Evolutionary conservation across 2,797 vertebrate species (phyloP).

Genomic region (Myotis daubentonii): DNA sequence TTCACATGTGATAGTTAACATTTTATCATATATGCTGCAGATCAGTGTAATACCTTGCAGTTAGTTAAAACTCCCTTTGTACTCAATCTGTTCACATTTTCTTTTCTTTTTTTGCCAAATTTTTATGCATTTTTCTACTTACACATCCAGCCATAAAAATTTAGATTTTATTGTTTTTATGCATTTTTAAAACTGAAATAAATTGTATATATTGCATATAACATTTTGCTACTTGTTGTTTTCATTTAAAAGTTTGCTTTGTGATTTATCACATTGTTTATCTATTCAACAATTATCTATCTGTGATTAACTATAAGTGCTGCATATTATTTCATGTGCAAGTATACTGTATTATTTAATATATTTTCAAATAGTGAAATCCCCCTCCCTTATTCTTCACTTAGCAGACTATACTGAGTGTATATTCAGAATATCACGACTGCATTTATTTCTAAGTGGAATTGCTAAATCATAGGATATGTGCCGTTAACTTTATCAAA

Average conservation of each 20-base stretch:
- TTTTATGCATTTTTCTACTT: neutral
- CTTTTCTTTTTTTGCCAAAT: neutral
- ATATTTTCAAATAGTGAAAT: neutral
- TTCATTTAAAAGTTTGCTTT: neutral
- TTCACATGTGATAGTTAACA: neutral
- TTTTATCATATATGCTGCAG: neutral
- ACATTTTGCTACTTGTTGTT: neutral
- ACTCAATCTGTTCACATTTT: neutral
- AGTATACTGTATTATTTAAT: neutral
- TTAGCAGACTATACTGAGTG: neutral
- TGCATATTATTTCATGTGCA: neutral
- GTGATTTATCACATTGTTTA: neutral
- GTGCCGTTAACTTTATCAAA: neutral
- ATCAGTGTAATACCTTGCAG: neutral
- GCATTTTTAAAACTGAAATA: slow-evolving; percentile 3
- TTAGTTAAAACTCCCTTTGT: neutral
- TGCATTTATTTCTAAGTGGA: neutral
- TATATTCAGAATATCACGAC: neutral
- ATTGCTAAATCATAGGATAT: neutral
- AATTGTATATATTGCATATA: neutral
- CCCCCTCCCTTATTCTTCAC: neutral
- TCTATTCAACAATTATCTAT: neutral
- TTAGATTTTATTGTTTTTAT: neutral
- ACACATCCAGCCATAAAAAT: neutral
- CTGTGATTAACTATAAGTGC: neutral